Base-by-base conservation (phyloP, 2,888 invertebrate genomes). In the Phasia obesa region DNA sequence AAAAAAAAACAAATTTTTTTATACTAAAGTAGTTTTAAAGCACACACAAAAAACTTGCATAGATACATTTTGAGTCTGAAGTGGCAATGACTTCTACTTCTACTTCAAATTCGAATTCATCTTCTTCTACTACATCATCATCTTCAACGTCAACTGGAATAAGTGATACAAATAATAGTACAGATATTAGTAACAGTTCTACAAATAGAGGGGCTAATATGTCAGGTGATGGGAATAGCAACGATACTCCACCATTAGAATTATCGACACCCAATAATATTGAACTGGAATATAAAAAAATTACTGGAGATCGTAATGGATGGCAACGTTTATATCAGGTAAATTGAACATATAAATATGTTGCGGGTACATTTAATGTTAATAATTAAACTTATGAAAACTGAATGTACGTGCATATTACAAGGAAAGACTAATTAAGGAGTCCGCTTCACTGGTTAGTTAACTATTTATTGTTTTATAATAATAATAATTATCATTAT, bases 261-360 rank as follows among this genome's bases (percentile, higher is more conserved):
- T 71, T 51, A 21, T 35, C 49, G 19, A 42, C 62, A 4, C 23
- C 83, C 51, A 87, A 85, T 38, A 87, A 82, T 71, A 87, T 96
- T 85, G 95, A 96, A 92, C 93, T 93, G 69, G 96, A 96, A 92
- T 96, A 94, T 92, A 92, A 93, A 87, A 94, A 95, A 89, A 93
- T 96, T 87, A 81, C 82, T 13, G 94, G 93, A 88, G 93, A 93
- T 86, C 94, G 93, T 88, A 93, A 93, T 90, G 94, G 94, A 85
- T 96, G 96, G 96, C 92, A 93, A 84, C 91, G 93, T 85, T 92
- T 95, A 85, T 96, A 94, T 91, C 95, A 95, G 94, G 96, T 96
- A 92, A 62, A 21, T 23, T 15, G 13, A 17, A 44, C n/a, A n/a
- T n/a, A n/a, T n/a, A n/a, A n/a, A n/a, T n/a, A n/a, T n/a, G n/a